A percentile compares a stretch with the other conserved stretches of the same genome.
These are phyloP conservation scores for Hirundo rustica DNA, from an alignment of 2,797 vertebrate species.

Conservation along the genomic window DNA sequence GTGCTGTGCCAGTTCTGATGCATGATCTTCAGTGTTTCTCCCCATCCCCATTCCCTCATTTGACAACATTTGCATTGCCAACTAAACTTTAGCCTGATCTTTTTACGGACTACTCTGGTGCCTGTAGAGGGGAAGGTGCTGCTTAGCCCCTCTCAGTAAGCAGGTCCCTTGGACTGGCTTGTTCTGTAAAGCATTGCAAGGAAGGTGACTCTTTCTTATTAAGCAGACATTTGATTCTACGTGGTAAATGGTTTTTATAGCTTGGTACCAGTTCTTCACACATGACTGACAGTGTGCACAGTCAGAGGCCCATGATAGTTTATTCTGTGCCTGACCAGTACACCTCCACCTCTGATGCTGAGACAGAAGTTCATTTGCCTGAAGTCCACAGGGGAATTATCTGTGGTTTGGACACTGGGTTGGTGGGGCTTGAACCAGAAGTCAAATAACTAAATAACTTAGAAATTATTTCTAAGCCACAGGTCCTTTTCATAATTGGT, in stretches of 20 bases:
- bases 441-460: no score
- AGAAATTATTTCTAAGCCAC: background rate
- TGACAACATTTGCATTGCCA: background rate
- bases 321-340: background rate
- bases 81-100: background rate
- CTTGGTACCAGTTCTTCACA: accelerated
- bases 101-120: background rate
- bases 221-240: background rate
- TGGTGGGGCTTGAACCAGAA: background rate
- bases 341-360: background rate
- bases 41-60: background rate
- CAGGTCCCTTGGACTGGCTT: background rate
- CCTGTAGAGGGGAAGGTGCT: background rate
- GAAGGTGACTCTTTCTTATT: background rate
- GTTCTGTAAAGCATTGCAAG: background rate
- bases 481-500: background rate
- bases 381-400: background rate
- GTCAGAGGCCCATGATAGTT: background rate
- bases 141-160: background rate
- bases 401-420: background rate
- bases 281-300: accelerated
- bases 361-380: background rate
- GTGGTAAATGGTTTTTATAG: background rate
- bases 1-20: background rate
- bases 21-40: background rate